Percentiles rank a stretch among this genome's conserved stretches.
Conservation (phyloP, 2,888 invertebrate species). For the Cremastobaeus sp. region DNA sequence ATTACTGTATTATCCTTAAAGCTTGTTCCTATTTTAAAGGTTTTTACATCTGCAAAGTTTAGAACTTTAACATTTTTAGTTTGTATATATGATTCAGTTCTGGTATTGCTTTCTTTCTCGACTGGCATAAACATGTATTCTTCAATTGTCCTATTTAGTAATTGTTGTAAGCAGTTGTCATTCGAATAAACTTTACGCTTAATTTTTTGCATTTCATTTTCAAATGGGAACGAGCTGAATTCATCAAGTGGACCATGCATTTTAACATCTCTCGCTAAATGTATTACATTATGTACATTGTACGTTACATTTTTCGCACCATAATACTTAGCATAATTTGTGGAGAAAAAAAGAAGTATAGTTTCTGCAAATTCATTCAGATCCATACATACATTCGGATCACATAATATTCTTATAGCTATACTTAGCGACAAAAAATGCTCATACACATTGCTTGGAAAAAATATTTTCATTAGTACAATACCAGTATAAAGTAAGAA, state of each 20-base stretch:
- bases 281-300: slow-evolving; percentile 7
- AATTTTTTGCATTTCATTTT: no score
- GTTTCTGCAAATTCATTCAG: not conserved
- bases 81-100: no score
- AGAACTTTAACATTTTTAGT: no score
- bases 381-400: not conserved
- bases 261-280: slow-evolving; percentile 1
- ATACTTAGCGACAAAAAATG: not conserved
- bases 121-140: slow-evolving; percentile 1
- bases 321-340: not conserved
- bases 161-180: slow-evolving; percentile 3
- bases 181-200: not conserved
- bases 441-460: not conserved
- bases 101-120: slow-evolving; percentile 1
- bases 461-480: not conserved
- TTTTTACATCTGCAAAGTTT: no score
- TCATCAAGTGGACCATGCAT: not conserved
- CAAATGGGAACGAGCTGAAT: not conserved
- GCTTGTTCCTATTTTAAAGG: no score
- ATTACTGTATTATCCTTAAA: slow-evolving; percentile 8
- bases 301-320: not conserved
- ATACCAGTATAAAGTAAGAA: slow-evolving; percentile 9
- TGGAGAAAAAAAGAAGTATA: not conserved
- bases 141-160: slow-evolving; percentile 13
- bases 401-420: not conserved